Evolutionary conservation across 2,113 vertebrate genomes (phyloP).

Genomic region (Albula glossodonta): DNA sequence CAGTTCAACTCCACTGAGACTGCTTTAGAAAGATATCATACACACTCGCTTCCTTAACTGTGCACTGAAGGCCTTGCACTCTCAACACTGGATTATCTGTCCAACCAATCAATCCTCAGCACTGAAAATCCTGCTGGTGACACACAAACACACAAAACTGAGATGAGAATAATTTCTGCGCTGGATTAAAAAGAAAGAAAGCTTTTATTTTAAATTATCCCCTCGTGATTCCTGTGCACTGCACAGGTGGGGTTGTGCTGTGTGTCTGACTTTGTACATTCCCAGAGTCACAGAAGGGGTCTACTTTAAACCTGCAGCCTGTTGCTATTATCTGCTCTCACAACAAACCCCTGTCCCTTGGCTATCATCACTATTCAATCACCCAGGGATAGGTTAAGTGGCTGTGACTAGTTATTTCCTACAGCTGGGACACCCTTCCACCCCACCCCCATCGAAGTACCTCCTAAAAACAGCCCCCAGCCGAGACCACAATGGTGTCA

Average conservation of each 20-base stretch:
- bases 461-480: not conserved
- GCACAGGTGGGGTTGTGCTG: too few species aligned
- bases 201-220: not conserved
- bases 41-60: not conserved
- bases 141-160: not conserved
- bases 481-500: not conserved
- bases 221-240: too few species aligned
- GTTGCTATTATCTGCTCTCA: not conserved
- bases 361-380: not conserved
- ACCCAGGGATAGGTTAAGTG: not conserved
- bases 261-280: too few species aligned
- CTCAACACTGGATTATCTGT: conserved; percentile 6
- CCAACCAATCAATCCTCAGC: not conserved
- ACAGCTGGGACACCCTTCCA: not conserved
- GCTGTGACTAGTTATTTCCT: not conserved
- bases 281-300: too few species aligned
- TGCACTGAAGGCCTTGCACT: not conserved
- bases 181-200: not conserved
- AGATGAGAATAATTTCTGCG: too few species aligned
- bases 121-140: not conserved
- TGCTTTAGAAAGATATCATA: conserved; percentile 22
- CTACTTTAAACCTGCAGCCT: not conserved
- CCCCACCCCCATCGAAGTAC: not conserved
- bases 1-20: conserved; percentile 29
- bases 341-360: not conserved